Evolutionary conservation across 1,140 invertebrate genomes (phyloP), one percentile per base, ranked within the genome.

Genomic region (Drosophila tsacasi): DNA sequence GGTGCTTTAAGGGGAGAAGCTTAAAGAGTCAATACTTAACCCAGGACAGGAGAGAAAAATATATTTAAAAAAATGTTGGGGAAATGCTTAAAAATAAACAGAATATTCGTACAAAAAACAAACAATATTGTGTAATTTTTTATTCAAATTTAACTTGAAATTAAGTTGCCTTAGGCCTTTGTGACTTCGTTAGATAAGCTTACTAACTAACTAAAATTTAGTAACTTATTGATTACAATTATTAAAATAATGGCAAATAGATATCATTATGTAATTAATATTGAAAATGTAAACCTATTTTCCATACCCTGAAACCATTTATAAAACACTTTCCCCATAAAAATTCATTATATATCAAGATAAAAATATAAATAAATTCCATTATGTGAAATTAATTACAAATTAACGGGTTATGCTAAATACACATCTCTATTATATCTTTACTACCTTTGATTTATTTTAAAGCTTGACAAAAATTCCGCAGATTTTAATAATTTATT

Each of bases 11-110:
- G 49, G 50, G 57, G 42, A 30, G 21, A 19, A 42, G 37, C 46
- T 75, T 76, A 47, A 75, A 75, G 72, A 50, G 69, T 27, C 47
- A n/a, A 39, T n/a, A 54, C 39, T 73, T 55, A 40, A 55, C 27
- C 54, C 55, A n/a, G 12, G 19, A 17, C 13, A 10, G 2, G 3
- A 25, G 2, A 8, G 5, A 19, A 64, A 23, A 32, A 19, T 13
- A 2, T 9, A 19, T 13, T 1, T 9, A 1, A 8, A 27, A 40
- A 39, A 7, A 5, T 0, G 5, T 7, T 19, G 10, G 2, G 12
- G 1, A 7, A 13, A 13, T 1, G 0, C 13, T 8, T 0, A 9
- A 4, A 30, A 19, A 8, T 12, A 0, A 1, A 0, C 9, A 0
- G 3, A 4, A 32, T 1, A 30, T 13, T 3, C 13, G 2, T 0